Base-by-base conservation (phyloP, 2,797 vertebrate genomes). In the Phrynocephalus guinanensis region DNA sequence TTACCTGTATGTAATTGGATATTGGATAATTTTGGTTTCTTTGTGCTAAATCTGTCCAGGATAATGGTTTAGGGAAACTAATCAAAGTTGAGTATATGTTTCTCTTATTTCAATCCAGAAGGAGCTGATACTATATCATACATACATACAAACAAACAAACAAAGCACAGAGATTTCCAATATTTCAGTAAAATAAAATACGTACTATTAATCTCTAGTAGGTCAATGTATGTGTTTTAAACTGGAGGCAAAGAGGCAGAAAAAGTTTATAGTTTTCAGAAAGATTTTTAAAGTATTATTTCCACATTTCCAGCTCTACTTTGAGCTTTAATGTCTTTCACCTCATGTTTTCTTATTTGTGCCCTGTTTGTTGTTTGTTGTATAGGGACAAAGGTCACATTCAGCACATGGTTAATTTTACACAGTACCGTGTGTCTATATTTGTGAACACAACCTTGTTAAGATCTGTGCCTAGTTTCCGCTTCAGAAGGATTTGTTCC, bases 1-100 rank as follows among this genome's bases (percentile, higher is more conserved):
- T 90, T 92, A 94, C 87, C 86, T 94, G 90, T 93, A 88, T 92
- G 93, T 93, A 93, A 94, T 93, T 92, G 94, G 86, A 80, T 94
- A 91, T 70, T 93, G 92, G 93, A 94, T 93, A 93, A 95, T 90
- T 88, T 93, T 87, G 68, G 75, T 92, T 93, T 81, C 60, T 91
- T 92, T 93, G 83, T 93, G 79, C 91, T 93, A 93, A 2, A 0
- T 92, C 89, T 66, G 89, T 89, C 87, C 92, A 91, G 90, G 88
- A 79, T 90, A 94, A 90, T 87, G 92, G 85, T 90, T 92, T 91
- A 86, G 91, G 91, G 91, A 92, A 94, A 73, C 84, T 81, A 91
- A 93, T 94, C 92, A 89, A 86, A 82, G 48, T 20, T 50, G 92
- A 94, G 91, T 91, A 85, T 85, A 90, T 63, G 2, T 70, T 81